Evolutionary conservation across 2,888 invertebrate species (phyloP).

Genomic region (Ganaspis brasiliensis): DNA sequence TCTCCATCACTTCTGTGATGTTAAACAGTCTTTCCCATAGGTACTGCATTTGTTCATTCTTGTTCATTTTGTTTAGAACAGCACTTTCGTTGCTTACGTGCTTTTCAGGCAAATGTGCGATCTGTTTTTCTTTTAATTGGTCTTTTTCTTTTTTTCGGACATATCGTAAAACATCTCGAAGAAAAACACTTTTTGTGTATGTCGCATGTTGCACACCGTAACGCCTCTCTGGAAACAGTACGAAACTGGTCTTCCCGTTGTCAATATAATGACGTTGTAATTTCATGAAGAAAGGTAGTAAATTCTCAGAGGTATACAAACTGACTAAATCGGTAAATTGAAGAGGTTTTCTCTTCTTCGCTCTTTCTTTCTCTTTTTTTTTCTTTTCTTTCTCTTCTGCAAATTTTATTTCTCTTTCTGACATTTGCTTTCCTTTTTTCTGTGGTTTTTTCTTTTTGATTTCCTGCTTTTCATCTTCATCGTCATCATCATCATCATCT

Average conservation of each 20-base stretch:
- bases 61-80: background rate
- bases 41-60: background rate
- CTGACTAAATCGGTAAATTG: background rate
- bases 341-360: background rate
- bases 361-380: background rate
- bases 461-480: background rate
- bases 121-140: background rate
- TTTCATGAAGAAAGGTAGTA: background rate
- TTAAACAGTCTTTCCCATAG: background rate
- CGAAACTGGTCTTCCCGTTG: background rate
- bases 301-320: background rate
- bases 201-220: background rate
- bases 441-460: background rate
- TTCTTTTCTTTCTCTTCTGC: background rate
- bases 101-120: background rate
- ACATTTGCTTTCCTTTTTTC: background rate
- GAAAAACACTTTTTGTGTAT: background rate
- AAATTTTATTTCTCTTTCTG: background rate
- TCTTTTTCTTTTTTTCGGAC: too few relatives aligned
- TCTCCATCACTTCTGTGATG: background rate
- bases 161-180: background rate
- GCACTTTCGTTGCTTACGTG: background rate
- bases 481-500: background rate
- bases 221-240: background rate
- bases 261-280: background rate